phyloP scores from a whole-genome alignment of 2,113 vertebrate species.

The Neolamprologus devosi region DNA sequence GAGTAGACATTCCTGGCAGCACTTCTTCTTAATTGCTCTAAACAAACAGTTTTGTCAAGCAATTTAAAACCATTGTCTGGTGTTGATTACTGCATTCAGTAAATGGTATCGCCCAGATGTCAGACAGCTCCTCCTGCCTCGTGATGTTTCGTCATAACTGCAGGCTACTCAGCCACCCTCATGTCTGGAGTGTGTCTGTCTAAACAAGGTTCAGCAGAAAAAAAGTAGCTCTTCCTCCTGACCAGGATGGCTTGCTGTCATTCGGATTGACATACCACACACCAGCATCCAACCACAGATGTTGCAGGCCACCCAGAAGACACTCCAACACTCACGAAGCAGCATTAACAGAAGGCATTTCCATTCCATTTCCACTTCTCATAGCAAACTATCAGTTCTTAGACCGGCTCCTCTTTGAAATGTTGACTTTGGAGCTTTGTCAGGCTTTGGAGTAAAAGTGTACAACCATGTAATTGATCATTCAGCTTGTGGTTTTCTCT shows the following conservation, averaged over 20 bases:
- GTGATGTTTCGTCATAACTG: background rate
- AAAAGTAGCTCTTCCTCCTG: background rate
- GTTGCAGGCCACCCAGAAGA: constrained; percentile 54
- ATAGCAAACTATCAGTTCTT: background rate
- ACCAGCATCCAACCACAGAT: constrained; percentile 24
- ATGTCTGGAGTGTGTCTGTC: constrained; percentile 27
- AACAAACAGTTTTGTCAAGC: constrained; percentile 25
- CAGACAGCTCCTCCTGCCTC: background rate
- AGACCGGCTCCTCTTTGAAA: background rate
- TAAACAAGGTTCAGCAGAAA: background rate
- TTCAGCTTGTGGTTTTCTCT: background rate
- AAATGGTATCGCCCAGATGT: constrained; percentile 32
- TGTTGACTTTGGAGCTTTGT: constrained; percentile 16
- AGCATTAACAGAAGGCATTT: background rate
- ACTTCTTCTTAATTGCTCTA: background rate
- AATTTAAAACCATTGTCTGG: constrained; percentile 18
- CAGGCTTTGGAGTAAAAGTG: background rate
- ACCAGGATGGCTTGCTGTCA: constrained; percentile 15
- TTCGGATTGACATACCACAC: constrained; percentile 18
- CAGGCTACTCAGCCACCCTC: constrained; percentile 1
- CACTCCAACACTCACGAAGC: background rate
- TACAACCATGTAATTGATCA: background rate
- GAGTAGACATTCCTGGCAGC: background rate
- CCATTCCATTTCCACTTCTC: constrained; percentile 12
- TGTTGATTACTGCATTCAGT: constrained; percentile 31